Conservation (phyloP, 1,140 invertebrate species). For the Doryteuthis pealeii region DNA sequence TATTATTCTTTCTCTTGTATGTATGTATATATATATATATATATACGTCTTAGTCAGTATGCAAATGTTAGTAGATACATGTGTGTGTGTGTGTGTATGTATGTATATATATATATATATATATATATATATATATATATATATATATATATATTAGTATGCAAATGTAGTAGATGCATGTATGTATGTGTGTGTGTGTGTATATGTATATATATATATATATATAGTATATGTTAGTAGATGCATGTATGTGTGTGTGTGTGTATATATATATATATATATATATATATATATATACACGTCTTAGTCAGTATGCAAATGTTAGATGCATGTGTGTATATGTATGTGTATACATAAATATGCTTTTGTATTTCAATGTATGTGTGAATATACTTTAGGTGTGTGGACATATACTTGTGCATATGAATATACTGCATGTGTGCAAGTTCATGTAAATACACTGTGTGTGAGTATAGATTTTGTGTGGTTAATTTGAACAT, state of each 20-base stretch:
- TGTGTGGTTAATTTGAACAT: too few species aligned
- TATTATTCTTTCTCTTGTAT: too few species aligned
- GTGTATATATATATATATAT: neutral
- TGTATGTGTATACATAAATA: neutral
- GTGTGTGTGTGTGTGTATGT: too few species aligned
- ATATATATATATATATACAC: neutral
- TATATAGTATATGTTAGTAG: neutral
- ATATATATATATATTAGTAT: neutral
- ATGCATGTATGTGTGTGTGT: neutral
- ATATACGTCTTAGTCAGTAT: too few species aligned
- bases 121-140: conserved; percentile 6
- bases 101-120: neutral
- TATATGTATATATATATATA: neutral
- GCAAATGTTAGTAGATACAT: too few species aligned
- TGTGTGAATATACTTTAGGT: neutral
- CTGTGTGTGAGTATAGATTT: too few species aligned
- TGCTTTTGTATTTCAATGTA: neutral
- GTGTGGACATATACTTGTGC: neutral
- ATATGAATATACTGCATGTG: neutral
- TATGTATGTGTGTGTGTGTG: neutral
- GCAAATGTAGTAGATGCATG: neutral
- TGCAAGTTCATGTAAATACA: too few species aligned
- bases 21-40: too few species aligned
- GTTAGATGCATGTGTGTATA: neutral
- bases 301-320: neutral